Conservation (phyloP, 2,888 invertebrate species). For the Byasa hedistus region DNA sequence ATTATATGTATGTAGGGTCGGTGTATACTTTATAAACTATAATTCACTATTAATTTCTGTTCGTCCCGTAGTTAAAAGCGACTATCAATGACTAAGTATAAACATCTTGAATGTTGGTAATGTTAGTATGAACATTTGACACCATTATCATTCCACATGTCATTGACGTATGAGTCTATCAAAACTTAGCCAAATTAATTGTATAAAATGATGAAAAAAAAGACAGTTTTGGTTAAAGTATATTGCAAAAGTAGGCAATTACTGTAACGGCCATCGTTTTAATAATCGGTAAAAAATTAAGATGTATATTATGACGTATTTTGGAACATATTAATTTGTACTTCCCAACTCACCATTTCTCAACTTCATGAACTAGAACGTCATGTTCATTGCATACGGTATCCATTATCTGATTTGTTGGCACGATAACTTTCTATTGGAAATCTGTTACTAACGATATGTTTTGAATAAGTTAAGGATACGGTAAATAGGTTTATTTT, state of each 20-base stretch:
- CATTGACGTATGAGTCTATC: slow-evolving; percentile 53
- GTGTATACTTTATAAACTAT: slow-evolving; percentile 6
- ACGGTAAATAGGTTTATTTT: no score
- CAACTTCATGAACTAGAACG: neutral
- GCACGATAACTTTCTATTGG: neutral
- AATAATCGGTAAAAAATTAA: no score
- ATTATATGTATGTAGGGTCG: neutral
- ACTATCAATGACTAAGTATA: slow-evolving; percentile 30
- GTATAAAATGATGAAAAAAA: neutral
- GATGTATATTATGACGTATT: no score
- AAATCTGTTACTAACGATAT: neutral
- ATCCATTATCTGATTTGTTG: neutral
- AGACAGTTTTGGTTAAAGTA: neutral
- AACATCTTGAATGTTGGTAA: slow-evolving; percentile 31
- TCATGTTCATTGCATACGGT: neutral
- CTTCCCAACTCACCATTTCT: neutral
- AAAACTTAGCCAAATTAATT: slow-evolving; percentile 35
- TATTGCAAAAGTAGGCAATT: neutral
- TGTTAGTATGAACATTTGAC: slow-evolving; percentile 52
- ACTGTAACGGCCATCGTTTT: no score
- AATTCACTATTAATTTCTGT: slow-evolving; percentile 14
- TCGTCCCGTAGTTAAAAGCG: slow-evolving; percentile 10
- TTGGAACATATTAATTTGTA: neutral
- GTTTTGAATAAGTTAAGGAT: no score
- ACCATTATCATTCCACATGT: slow-evolving; percentile 57